Conservation (phyloP, 2,113 vertebrate species). For the Sylvilagus bachmani region DNA sequence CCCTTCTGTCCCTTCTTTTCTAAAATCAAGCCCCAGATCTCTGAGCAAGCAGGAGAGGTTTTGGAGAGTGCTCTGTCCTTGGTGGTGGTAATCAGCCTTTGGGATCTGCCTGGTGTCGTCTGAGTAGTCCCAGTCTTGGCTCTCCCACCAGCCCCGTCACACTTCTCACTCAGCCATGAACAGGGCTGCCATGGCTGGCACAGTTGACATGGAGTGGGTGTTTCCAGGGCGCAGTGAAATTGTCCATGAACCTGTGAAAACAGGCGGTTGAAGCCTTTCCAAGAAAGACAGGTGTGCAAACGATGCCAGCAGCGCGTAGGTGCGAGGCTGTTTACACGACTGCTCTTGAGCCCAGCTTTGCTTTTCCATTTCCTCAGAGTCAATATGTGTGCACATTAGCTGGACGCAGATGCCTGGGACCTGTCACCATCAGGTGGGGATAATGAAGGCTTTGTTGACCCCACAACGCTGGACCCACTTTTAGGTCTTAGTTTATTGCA, state of each 20-base stretch:
- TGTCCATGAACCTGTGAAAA: conserved; percentile 71
- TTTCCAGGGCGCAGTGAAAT: conserved; percentile 64
- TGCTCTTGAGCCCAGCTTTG: conserved; percentile 56
- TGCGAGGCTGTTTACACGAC: conserved; percentile 72
- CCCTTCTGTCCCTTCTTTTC: neutral
- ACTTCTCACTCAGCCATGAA: neutral
- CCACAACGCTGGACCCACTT: conserved; percentile 15
- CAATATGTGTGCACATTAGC: conserved; percentile 71
- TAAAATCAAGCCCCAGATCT: neutral
- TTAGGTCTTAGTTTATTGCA: conserved; percentile 62
- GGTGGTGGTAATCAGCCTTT: conserved; percentile 26
- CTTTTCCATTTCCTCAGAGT: conserved; percentile 55
- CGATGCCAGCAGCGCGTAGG: conserved; percentile 59
- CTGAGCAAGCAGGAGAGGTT: neutral
- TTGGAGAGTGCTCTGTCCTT: neutral
- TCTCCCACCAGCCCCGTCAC: neutral
- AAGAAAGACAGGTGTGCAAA: conserved; percentile 86
- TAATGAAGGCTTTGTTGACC: conserved; percentile 50
- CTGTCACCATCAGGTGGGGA: conserved; percentile 41
- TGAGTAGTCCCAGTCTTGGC: neutral
- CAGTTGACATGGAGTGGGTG: conserved; percentile 53
- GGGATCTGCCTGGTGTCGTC: neutral
- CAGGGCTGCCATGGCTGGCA: conserved; percentile 45
- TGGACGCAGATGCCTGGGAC: conserved; percentile 63
- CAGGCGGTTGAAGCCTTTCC: conserved; percentile 82